These are phyloP conservation scores for Myotis davidii DNA, from an alignment of 2,113 vertebrate genomes.

Conservation along the genomic window DNA sequence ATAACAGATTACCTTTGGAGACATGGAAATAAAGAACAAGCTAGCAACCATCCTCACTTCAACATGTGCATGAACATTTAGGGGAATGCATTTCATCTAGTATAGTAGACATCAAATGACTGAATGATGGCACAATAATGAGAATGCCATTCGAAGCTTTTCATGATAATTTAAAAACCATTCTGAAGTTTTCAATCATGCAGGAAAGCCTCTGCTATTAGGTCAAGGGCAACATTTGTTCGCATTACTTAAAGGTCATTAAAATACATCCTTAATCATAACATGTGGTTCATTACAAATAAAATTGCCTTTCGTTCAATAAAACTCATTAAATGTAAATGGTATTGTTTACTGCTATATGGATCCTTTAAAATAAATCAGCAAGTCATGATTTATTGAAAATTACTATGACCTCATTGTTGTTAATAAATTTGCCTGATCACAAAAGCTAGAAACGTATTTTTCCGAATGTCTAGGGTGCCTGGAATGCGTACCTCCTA, in stretches of 20 bases:
- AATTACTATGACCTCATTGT: conserved; percentile 90
- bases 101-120: conserved; percentile 77
- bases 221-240: conserved; percentile 94
- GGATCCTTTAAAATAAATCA: conserved; percentile 93
- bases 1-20: background rate
- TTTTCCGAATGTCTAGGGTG: conserved; percentile 45
- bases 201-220: conserved; percentile 83
- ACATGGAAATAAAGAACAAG: background rate
- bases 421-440: conserved; percentile 92
- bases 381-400: conserved; percentile 91
- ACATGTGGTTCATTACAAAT: conserved; percentile 91
- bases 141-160: conserved; percentile 80
- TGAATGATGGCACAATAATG: conserved; percentile 82
- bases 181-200: conserved; percentile 84
- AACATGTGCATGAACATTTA: conserved; percentile 28
- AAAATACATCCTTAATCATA: conserved; percentile 93
- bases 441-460: conserved; percentile 82
- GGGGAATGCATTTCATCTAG: conserved; percentile 61
- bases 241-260: conserved; percentile 92
- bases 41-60: background rate
- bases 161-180: conserved; percentile 85
- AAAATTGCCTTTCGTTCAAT: conserved; percentile 92
- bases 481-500: conserved; percentile 68
- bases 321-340: conserved; percentile 97
- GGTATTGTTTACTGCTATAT: conserved; percentile 92